These are phyloP conservation scores for Delphinus delphis DNA, from an alignment of 2,113 vertebrate genomes.

Conservation along the genomic window DNA sequence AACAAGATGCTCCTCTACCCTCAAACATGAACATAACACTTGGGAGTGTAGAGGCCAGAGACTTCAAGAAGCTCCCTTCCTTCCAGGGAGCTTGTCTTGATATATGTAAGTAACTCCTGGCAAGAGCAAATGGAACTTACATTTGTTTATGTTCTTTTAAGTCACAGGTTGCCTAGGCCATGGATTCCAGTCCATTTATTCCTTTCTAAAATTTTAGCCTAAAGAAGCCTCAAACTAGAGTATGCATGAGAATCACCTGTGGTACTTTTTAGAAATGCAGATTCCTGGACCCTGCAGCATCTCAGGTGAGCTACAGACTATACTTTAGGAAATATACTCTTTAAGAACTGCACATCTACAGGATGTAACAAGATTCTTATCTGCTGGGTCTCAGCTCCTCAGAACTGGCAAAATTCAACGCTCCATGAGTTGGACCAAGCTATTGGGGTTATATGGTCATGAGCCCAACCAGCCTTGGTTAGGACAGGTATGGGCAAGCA, in stretches of 20 bases:
- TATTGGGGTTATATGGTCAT: background rate
- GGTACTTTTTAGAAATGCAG: background rate
- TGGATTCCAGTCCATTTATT: background rate
- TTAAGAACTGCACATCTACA: background rate
- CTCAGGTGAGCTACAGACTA: background rate
- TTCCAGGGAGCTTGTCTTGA: background rate
- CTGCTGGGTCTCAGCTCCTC: background rate
- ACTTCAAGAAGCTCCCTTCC: background rate
- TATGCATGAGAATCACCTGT: background rate
- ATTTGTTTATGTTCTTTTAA: conserved; percentile 14
- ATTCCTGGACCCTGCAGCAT: background rate
- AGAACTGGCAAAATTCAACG: background rate
- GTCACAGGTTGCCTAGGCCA: background rate
- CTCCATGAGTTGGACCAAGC: background rate
- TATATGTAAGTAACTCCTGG: background rate
- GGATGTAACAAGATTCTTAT: background rate
- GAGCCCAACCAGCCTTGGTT: background rate
- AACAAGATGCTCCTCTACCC: background rate
- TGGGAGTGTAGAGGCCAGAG: background rate
- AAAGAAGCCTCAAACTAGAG: background rate
- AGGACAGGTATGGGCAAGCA: background rate
- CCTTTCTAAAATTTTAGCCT: background rate
- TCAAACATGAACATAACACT: background rate
- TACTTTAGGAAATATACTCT: background rate
- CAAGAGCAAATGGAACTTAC: conserved; percentile 10